Evolutionary conservation across 92 coral and sea anemone genomes (phyloP).

Genomic region (Plumapathes pennacea): DNA sequence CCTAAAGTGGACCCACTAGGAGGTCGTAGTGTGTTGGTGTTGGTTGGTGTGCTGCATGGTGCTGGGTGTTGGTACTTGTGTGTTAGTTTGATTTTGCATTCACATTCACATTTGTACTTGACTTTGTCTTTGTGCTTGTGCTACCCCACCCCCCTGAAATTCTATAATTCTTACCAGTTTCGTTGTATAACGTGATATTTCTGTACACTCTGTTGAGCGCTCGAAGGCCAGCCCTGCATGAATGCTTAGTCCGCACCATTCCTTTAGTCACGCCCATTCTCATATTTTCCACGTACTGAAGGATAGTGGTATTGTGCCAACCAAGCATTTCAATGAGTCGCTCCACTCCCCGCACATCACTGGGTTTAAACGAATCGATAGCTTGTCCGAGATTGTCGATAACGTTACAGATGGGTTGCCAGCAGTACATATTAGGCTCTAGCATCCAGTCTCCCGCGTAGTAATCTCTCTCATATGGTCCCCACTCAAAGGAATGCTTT

Average conservation of each 20-base stretch:
- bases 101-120: too few species aligned
- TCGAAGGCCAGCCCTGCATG: constrained; percentile 72
- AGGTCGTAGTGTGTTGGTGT: too few species aligned
- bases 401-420: constrained; percentile 71
- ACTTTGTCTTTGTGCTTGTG: neutral
- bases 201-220: constrained; percentile 48
- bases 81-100: too few species aligned
- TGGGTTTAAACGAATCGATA: constrained; percentile 16
- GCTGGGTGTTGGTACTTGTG: too few species aligned
- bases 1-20: too few species aligned
- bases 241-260: constrained; percentile 79
- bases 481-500: constrained; percentile 46
- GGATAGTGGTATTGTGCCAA: constrained; percentile 39
- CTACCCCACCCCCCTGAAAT: neutral
- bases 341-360: constrained; percentile 41
- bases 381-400: neutral
- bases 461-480: constrained; percentile 72
- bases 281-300: constrained; percentile 76
- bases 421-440: constrained; percentile 77
- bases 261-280: constrained; percentile 77
- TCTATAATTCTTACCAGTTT: constrained; percentile 27
- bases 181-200: constrained; percentile 39
- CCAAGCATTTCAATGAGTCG: constrained; percentile 27
- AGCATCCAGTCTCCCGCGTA: constrained; percentile 90
- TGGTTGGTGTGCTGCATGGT: too few species aligned